phyloP scores from a whole-genome alignment of 2,113 vertebrate genomes.

The Eira barbara region DNA sequence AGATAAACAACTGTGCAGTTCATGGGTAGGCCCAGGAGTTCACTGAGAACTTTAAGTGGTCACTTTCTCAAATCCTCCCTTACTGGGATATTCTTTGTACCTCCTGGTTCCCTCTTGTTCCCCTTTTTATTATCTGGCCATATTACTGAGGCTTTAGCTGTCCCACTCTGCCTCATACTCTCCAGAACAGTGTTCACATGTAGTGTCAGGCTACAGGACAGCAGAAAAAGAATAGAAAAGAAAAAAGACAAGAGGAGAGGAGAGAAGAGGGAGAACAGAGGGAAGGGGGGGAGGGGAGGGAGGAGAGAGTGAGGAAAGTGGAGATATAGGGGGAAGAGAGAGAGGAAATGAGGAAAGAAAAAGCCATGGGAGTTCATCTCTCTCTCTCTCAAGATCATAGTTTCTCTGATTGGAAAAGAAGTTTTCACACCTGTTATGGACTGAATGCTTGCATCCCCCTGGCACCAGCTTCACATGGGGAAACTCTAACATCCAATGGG shows the following conservation, averaged over 20 bases:
- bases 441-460: neutral
- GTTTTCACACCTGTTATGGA: neutral
- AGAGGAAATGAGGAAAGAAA: neutral
- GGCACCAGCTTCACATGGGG: neutral
- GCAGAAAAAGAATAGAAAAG: neutral
- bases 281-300: neutral
- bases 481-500: neutral
- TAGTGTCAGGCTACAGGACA: neutral
- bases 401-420: neutral
- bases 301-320: no score
- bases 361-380: neutral
- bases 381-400: neutral
- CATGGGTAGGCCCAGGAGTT: neutral
- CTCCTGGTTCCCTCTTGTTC: neutral
- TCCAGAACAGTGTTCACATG: neutral
- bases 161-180: neutral
- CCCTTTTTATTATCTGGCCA: neutral
- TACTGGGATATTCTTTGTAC: neutral
- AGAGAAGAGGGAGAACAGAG: no score
- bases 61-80: neutral
- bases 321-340: no score
- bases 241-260: rapidly evolving
- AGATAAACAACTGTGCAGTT: neutral
- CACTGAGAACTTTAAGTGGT: neutral
- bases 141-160: neutral